Evolutionary conservation across 1,140 invertebrate species (phyloP).

Genomic region (Dryas iulia): DNA sequence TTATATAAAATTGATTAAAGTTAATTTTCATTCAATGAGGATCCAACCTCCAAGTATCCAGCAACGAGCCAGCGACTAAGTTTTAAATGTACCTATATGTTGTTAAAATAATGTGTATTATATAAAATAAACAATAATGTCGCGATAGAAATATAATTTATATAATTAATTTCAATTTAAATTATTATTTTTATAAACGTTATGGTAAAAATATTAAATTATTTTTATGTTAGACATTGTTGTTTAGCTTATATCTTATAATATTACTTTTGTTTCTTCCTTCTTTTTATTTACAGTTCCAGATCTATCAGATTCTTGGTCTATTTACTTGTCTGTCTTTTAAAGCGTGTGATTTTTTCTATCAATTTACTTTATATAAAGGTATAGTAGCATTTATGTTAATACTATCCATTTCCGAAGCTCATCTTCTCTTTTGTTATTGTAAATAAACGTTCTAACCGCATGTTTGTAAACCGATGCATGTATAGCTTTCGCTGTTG

Average conservation of each 20-base stretch:
- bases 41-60: constrained; percentile 74
- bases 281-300: neutral
- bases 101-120: neutral
- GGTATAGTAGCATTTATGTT: neutral
- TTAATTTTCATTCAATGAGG: constrained; percentile 12
- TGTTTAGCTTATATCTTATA: neutral
- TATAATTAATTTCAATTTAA: too few species aligned
- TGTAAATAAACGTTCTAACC: neutral
- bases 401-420: neutral
- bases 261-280: neutral
- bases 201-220: too few species aligned
- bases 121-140: neutral
- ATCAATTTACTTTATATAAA: neutral
- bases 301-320: neutral
- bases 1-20: constrained; percentile 40
- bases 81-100: too few species aligned
- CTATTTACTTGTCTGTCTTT: neutral
- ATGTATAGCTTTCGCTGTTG: neutral
- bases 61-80: too few species aligned
- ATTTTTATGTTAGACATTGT: neutral
- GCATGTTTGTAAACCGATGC: neutral
- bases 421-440: neutral
- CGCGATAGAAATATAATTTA: too few species aligned
- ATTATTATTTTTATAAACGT: too few species aligned
- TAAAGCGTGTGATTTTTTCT: neutral